A percentile compares a stretch with the other conserved stretches of the same genome.
Conservation (phyloP, 2,888 invertebrate species). For the Euzetes globulus region DNA sequence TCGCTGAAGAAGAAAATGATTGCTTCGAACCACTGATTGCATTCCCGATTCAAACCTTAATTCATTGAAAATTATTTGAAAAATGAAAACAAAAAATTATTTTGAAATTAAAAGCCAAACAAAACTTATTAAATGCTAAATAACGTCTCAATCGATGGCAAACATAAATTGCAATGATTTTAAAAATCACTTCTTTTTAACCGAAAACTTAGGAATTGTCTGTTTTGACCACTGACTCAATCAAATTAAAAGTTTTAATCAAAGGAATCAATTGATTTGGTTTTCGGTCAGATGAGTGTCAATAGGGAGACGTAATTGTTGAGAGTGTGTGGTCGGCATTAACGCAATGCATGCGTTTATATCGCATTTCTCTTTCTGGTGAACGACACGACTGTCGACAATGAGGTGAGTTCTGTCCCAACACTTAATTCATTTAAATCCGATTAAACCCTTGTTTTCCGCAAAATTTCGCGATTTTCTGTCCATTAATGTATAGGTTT, state of each 20-base stretch:
- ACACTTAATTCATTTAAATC: background rate
- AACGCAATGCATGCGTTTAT: background rate
- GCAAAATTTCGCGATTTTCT: background rate
- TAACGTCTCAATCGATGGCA: background rate
- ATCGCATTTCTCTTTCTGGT: conserved; percentile 17
- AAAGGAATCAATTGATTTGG: too few relatives aligned
- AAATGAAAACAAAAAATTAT: background rate
- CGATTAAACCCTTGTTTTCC: background rate
- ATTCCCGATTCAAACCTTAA: background rate
- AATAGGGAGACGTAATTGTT: background rate
- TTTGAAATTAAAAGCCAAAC: background rate
- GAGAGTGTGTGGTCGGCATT: background rate
- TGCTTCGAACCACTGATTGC: background rate
- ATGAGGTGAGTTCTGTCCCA: background rate
- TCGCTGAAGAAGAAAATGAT: background rate
- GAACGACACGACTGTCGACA: background rate
- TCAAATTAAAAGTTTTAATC: background rate
- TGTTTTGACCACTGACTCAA: background rate
- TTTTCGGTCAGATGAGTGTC: too few relatives aligned
- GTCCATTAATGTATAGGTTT: background rate
- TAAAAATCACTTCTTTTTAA: background rate
- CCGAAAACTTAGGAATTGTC: background rate
- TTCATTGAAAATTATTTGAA: background rate
- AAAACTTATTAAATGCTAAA: background rate
- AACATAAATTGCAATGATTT: background rate